phyloP scores from a whole-genome alignment of 2,797 vertebrate genomes.

The Lagodon rhomboides region DNA sequence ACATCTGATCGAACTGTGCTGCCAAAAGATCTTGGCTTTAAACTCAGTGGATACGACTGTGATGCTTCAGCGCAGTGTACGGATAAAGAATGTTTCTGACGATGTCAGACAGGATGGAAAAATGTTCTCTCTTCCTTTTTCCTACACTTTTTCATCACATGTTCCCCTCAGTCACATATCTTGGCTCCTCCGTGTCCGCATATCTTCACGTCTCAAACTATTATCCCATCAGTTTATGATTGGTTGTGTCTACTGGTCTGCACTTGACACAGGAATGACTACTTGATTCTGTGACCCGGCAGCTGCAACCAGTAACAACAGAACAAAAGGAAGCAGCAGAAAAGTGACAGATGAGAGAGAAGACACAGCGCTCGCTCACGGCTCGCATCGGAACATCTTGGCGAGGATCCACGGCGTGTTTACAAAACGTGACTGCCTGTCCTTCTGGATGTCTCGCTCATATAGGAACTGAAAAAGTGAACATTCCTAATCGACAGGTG shows the following conservation, averaged over 20 bases:
- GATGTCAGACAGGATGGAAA: not conserved
- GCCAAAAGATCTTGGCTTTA: not conserved
- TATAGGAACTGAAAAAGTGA: not conserved
- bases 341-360: no score
- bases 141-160: no score
- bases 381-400: not conserved
- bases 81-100: not conserved
- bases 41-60: not conserved
- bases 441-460: not conserved
- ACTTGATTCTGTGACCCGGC: not conserved
- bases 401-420: no score
- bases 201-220: not conserved
- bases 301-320: not conserved
- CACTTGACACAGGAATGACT: not conserved
- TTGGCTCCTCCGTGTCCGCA: not conserved
- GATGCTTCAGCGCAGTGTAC: not conserved
- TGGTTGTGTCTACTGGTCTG: not conserved
- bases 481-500: not conserved
- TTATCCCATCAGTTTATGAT: not conserved
- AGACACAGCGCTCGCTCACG: not conserved
- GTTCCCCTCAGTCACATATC: not conserved
- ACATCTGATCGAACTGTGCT: not conserved
- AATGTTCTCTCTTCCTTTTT: not conserved
- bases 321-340: not conserved
- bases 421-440: not conserved